Base-by-base conservation (phyloP, 2,888 invertebrate species). In the Chorisops tibialis region DNA sequence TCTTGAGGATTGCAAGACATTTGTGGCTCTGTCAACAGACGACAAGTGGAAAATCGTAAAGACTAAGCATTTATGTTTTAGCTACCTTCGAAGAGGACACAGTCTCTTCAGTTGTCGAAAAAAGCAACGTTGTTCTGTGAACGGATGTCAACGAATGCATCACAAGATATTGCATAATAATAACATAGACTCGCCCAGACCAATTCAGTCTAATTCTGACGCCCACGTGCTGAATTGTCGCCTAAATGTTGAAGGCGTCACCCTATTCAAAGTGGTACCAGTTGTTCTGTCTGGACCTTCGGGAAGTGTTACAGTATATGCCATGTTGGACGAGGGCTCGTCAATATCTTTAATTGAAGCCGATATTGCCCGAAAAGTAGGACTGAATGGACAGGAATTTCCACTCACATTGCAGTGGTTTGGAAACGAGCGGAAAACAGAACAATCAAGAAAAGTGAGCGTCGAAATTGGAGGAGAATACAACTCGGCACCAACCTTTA, bases 351-450 rank as follows among this genome's bases (percentile, higher is more conserved):
- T 37, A 37, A 1, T 37, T 7, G 41, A 41, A n/a, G 41, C 41
- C 41, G 14, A 41, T 14, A 41, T 41, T 12, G 41, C 41, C 41
- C 12, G 41, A 12, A 2, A 41, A n/a, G n/a, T 41, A n/a, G 41
- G 41, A 14, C 9, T 41, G 1, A 67, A 67, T 22, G 67, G 72
- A 3, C 12, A 39, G 0, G 39, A 63, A 24, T 54, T 65, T 19
- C 70, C 71, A 62, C 68, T 67, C 9, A 47, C 67, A 19, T 51
- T 69, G 1, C 68, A 70, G 60, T 47, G 69, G 51, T 68, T 66
- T 65, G 47, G 60, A 4, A 59, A 61, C 30, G 54, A 62, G 38
- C 65, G 4, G 7, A 37, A 4, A 12, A 59, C 54, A 30, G 59
- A 7, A 62, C 65, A 1, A 61, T 65, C 6, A 30, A 11, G 35